Percentiles rank a stretch among this genome's conserved stretches.
phyloP scores from a whole-genome alignment of 2,888 invertebrate genomes.

The Volucella bombylans region DNA sequence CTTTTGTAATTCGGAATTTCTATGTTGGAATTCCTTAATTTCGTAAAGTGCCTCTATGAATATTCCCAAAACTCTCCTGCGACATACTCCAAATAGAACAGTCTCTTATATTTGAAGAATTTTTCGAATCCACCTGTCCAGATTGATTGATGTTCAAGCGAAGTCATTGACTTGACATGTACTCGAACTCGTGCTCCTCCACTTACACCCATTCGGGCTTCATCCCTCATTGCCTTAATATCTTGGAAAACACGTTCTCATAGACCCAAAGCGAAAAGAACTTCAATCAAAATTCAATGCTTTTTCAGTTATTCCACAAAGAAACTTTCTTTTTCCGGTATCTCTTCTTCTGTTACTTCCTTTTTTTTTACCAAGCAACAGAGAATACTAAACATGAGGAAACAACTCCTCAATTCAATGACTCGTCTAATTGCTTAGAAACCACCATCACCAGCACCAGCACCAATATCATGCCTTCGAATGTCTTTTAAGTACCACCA shows the following conservation, averaged over 20 bases:
- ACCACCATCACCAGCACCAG: slow-evolving; percentile 68
- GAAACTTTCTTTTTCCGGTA: not conserved
- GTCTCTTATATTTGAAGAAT: no score
- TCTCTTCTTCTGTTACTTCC: not conserved
- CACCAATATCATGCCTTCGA: slow-evolving; percentile 33
- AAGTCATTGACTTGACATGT: no score
- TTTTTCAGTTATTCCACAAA: not conserved
- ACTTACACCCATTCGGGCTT: no score
- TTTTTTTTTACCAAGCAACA: not conserved
- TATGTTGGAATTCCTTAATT: no score
- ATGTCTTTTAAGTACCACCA: slow-evolving; percentile 24
- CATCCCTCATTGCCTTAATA: slow-evolving; percentile 3
- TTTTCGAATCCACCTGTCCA: no score
- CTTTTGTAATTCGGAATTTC: no score
- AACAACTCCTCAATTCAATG: slow-evolving; percentile 67
- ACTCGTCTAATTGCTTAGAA: slow-evolving; percentile 68
- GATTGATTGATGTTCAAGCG: no score
- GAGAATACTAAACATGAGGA: slow-evolving; percentile 52
- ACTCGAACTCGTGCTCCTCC: no score
- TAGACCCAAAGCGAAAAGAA: slow-evolving; percentile 1
- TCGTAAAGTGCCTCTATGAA: no score
- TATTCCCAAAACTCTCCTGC: no score
- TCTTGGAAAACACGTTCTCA: slow-evolving; percentile 27
- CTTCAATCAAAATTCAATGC: slow-evolving; percentile 54
- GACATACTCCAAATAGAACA: no score